A percentile compares a stretch with the other conserved stretches of the same genome.
Conservation (phyloP, 1,140 invertebrate species). For the Cydia pomonella region DNA sequence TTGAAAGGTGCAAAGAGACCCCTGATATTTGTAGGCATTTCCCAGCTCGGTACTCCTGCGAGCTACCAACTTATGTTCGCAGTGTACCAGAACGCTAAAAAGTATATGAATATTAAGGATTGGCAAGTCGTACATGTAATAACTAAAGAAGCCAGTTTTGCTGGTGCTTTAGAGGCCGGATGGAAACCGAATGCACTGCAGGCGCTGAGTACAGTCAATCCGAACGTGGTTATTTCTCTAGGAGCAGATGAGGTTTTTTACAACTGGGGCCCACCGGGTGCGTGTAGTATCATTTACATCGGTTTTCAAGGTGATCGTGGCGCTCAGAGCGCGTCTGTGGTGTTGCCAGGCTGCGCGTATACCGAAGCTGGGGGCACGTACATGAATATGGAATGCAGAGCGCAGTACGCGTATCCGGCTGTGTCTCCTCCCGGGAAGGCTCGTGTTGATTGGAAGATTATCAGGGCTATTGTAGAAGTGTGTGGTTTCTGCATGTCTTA, state of each 20-base stretch:
- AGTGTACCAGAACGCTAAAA: slow-evolving; percentile 67
- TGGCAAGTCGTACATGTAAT: slow-evolving; percentile 66
- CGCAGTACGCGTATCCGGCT: slow-evolving; percentile 64
- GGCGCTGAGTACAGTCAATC: slow-evolving; percentile 42
- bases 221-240: slow-evolving; percentile 58
- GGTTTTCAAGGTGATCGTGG: slow-evolving; percentile 89
- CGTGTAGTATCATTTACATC: slow-evolving; percentile 65
- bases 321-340: slow-evolving; percentile 85
- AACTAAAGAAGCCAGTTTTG: slow-evolving; percentile 68
- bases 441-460: slow-evolving; percentile 70
- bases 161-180: slow-evolving; percentile 52
- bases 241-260: slow-evolving; percentile 71
- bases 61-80: slow-evolving; percentile 75
- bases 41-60: slow-evolving; percentile 77
- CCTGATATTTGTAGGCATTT: slow-evolving; percentile 84
- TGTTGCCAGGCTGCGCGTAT: slow-evolving; percentile 89
- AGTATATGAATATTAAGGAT: slow-evolving; percentile 39
- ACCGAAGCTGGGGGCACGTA: slow-evolving; percentile 82
- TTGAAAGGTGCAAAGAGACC: slow-evolving; percentile 82
- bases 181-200: slow-evolving; percentile 48
- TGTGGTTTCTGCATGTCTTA: slow-evolving; percentile 56
- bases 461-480: slow-evolving; percentile 64
- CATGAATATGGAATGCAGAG: slow-evolving; percentile 69
- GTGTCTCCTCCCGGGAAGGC: slow-evolving; percentile 66
- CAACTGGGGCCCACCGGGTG: slow-evolving; percentile 47